These are phyloP conservation scores for Hydrotaea diabolus DNA, from an alignment of 2,888 invertebrate genomes.

Conservation along the genomic window DNA sequence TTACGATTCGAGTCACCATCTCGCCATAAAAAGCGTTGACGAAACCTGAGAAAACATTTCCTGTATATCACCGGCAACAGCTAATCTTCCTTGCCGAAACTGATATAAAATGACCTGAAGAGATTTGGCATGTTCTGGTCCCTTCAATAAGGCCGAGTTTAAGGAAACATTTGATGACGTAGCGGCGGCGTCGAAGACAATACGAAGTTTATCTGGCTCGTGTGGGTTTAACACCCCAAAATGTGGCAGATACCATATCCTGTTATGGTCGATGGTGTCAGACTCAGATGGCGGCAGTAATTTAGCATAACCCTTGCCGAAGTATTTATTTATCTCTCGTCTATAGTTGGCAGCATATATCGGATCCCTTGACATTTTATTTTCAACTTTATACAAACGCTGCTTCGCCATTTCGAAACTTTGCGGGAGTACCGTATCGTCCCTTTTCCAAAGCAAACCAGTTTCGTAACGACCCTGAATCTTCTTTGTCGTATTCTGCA, in stretches of 20 bases:
- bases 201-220: too few species aligned
- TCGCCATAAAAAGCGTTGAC: slow-evolving; percentile 67
- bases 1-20: slow-evolving; percentile 20
- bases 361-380: slow-evolving; percentile 12
- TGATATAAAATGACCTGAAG: too few species aligned
- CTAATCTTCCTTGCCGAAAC: slow-evolving; percentile 69
- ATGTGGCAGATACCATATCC: too few species aligned
- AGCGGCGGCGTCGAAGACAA: too few species aligned
- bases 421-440: slow-evolving; percentile 31
- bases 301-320: slow-evolving; percentile 57
- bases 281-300: slow-evolving; percentile 14
- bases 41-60: slow-evolving; percentile 75
- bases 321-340: slow-evolving; percentile 56
- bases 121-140: too few species aligned
- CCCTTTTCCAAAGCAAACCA: too few species aligned
- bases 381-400: slow-evolving; percentile 22
- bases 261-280: too few species aligned
- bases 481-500: too few species aligned
- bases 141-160: slow-evolving; percentile 69
- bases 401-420: slow-evolving; percentile 62
- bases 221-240: too few species aligned
- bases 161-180: slow-evolving; percentile 69
- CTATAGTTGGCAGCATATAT: slow-evolving; percentile 48
- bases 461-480: too few species aligned
- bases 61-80: slow-evolving; percentile 72